Evolutionary conservation across 2,888 invertebrate genomes (phyloP).

Genomic region (Leucoma salicis): DNA sequence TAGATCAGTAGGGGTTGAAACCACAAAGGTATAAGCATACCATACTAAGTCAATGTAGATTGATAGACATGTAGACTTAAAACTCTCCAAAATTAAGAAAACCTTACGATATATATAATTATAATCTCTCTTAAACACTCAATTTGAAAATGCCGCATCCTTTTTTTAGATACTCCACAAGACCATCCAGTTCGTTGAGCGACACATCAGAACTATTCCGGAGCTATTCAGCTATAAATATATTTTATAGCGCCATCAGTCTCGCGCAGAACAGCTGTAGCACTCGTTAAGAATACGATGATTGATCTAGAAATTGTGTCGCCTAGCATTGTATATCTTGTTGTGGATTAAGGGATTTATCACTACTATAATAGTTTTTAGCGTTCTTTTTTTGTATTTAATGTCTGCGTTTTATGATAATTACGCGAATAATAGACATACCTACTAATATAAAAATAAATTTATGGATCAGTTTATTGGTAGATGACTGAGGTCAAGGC

Average conservation of each 20-base stretch:
- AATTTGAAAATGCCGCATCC: constrained; percentile 42
- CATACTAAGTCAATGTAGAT: no score
- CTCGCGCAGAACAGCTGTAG: constrained; percentile 69
- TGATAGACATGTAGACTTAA: no score
- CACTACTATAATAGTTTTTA: constrained; percentile 39
- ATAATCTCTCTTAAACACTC: no score
- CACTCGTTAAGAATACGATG: constrained; percentile 76
- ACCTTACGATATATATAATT: no score
- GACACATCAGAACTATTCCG: constrained; percentile 64
- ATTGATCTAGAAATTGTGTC: constrained; percentile 60
- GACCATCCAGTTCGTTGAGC: constrained; percentile 43
- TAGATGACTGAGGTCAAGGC: no score
- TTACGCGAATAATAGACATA: no score
- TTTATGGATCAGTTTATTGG: no score
- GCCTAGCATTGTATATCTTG: constrained; percentile 44
- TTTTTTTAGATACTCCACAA: constrained; percentile 11
- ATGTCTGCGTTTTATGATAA: no score
- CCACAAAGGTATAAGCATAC: no score
- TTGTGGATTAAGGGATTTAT: constrained; percentile 44
- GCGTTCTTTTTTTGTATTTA: constrained; percentile 13
- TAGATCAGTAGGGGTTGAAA: no score
- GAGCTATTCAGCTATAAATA: constrained; percentile 72
- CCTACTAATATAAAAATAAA: no score
- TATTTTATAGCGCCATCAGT: constrained; percentile 78
- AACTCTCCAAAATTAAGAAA: no score